phyloP scores from a whole-genome alignment of 2,888 invertebrate species.

The Muscina levida region DNA sequence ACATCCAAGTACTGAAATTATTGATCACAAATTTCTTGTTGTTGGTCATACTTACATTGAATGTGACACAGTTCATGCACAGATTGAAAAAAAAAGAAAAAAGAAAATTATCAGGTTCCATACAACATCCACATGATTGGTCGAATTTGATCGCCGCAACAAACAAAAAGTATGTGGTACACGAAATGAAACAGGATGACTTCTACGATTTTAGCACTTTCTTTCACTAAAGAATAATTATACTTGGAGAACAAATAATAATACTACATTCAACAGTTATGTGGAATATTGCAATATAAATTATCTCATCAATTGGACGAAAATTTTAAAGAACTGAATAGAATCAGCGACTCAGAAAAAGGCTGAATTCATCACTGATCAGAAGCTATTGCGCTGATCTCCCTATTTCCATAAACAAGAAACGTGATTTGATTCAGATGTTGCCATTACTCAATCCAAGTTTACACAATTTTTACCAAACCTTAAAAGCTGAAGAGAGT shows the following conservation, averaged over 20 bases:
- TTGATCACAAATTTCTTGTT: constrained; percentile 62
- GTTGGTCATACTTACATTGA: constrained; percentile 61
- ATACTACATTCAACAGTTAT: too few relatives aligned
- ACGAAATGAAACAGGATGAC: constrained; percentile 51
- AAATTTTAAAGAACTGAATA: too few relatives aligned
- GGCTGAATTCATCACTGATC: too few relatives aligned
- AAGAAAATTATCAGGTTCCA: constrained; percentile 47
- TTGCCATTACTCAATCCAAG: too few relatives aligned
- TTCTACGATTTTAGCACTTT: constrained; percentile 58
- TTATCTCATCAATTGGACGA: too few relatives aligned
- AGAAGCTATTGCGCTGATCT: too few relatives aligned
- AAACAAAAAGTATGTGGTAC: constrained; percentile 53
- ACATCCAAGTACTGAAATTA: constrained; percentile 54
- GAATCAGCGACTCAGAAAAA: too few relatives aligned
- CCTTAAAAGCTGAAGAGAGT: too few relatives aligned
- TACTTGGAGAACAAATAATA: constrained; percentile 47
- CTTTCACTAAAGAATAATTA: constrained; percentile 55
- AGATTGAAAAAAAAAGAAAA: constrained; percentile 63
- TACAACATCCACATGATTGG: constrained; percentile 60
- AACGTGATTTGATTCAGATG: too few relatives aligned
- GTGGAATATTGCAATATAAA: too few relatives aligned
- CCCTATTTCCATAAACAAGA: too few relatives aligned
- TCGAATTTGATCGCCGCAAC: constrained; percentile 55
- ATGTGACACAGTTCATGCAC: constrained; percentile 60
- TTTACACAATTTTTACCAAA: too few relatives aligned